Evolutionary conservation across 2,888 invertebrate species (phyloP), one percentile per base, ranked within the genome.

Genomic region (Hermaeophaga mercurialis): DNA sequence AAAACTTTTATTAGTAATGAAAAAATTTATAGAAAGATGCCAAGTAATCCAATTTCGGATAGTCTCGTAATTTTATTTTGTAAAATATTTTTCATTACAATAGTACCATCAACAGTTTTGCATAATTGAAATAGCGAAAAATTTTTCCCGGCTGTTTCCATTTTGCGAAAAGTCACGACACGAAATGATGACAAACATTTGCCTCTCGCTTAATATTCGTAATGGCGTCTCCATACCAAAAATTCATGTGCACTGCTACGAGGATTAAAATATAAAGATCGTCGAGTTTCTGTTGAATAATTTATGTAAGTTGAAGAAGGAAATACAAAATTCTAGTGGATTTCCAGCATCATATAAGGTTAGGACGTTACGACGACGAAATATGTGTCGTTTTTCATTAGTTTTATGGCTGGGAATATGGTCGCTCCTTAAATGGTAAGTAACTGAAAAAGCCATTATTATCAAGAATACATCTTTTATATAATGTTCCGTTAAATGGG

Each of bases 251-350:
- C 46, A 53, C 45, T 44, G 36, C 36, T 52, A 26, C 31, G 14
- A 38, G 45, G 45, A 53, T 54, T 48, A 43, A 54, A 54, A 54
- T 54, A 48, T 54, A 41, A 41, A 48, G 48, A 54, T 48, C 47
- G 54, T 54, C 47, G 54, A 48, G 47, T 54, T 43, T 48, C 54
- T 54, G 45, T 33, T 54, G 54, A 54, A 54, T 54, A 46, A 54
- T 54, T 54, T 46, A 54, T 54, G 45, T 54, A 28, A 46, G 24
- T 54, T 19, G 28, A 38, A 54, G 39, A 12, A 36, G 43, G 43
- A 43, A 48, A 19, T 54, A 48, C 48, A 28, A 48, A 54, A 43
- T 54, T 47, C 54, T 34, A 48, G 34, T 43, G 43, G 48, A 54
- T 48, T 48, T 54, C 36, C 34, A 11, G 34, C 26, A 14, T 34